Base-by-base conservation (phyloP, 1,140 invertebrate genomes). In the Drosophila melanica region DNA sequence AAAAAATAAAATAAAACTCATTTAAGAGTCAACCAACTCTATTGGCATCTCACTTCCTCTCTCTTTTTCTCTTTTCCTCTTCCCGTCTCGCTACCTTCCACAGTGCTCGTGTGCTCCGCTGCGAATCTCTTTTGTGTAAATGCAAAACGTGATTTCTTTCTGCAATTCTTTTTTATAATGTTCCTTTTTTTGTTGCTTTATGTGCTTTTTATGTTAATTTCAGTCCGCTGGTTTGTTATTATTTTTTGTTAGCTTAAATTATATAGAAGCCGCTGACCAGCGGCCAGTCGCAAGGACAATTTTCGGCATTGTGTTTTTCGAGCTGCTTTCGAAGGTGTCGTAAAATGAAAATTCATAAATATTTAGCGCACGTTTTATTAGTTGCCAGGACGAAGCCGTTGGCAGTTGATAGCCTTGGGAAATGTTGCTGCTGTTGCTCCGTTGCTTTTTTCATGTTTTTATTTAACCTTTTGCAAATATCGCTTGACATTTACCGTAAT, bases 271-370 rank as follows among this genome's bases (percentile, higher is more conserved):
- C 47, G 53, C 63, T 73, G 67, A 58, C 79, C 80, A 76, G 67
- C 70, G 42, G 57, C 44, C 60, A 44, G 54, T 58, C 41, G 42
- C 16, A 30, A 33, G 42, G 48, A 55, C 57, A 57, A 42, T 67
- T 79, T 60, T 53, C 50, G 47, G 30, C 18, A 55, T 60, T 72
- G 67, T 73, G 35, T 70, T 71, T 64, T 65, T 65, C 27, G 71
- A 67, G 79, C 66, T 79, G 72, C 48, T 65, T 65, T 51, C 82
- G 41, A 76, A 82, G 82, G 82, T 86, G 82, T 87, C 82, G 72
- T 86, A 81, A 86, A 86, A 81, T 82, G 77, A 82, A 87, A 77
- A 73, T 86, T 79, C 82, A 86, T 86, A 87, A 86, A 86, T 86
- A 86, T 86, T 81, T 87, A 79, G 78, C 74, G 75, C 82, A 87